Evolutionary conservation across 2,797 vertebrate genomes (phyloP), one percentile per base, ranked within the genome.

Genomic region (Acridotheres tristis): DNA sequence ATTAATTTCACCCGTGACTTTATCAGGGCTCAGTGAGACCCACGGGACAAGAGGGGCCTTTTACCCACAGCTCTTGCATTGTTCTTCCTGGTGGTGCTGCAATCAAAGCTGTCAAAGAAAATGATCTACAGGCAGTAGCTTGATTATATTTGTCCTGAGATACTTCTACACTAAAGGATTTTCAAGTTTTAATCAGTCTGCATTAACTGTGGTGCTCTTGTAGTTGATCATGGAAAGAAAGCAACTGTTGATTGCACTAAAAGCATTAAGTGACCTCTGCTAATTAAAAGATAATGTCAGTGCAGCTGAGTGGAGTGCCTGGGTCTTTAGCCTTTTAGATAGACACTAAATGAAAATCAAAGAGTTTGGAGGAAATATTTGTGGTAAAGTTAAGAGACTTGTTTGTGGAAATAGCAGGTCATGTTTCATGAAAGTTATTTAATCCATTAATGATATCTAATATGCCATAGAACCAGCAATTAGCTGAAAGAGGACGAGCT

Each of bases 271-370:
- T 96, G 97, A 95, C 95, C 88, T 45, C 77, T 97, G 86, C 97
- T 98, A 98, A 98, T 98, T 97, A 97, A 97, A 97, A 97, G 97
- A 97, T 97, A 97, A 97, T 95, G 96, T 87, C 80, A 90, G 11
- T 85, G 93, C 82, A 94, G 88, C 84, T 88, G 96, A 94, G 96
- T 93, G 91, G 78, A 96, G 95, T 85, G 88, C 90, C 88, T 88
- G 84, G 34, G 93, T 97, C 95, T 97, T 95, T 87, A 93, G 89
- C 74, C 76, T 84, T 94, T 96, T 92, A 97, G 96, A 94, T 54
- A 96, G 96, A 80, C 95, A 85, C 80, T 93, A 96, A 91, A 91
- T 92, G 94, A 94, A 96, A 96, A 96, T 89, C 94, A 93, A 96
- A 88, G 88, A 66, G 79, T 94, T 95, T 62, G 61, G 67, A 96